These are phyloP conservation scores for Pocillopora grandis DNA, from an alignment of 92 coral and sea anemone genomes.

Conservation along the genomic window DNA sequence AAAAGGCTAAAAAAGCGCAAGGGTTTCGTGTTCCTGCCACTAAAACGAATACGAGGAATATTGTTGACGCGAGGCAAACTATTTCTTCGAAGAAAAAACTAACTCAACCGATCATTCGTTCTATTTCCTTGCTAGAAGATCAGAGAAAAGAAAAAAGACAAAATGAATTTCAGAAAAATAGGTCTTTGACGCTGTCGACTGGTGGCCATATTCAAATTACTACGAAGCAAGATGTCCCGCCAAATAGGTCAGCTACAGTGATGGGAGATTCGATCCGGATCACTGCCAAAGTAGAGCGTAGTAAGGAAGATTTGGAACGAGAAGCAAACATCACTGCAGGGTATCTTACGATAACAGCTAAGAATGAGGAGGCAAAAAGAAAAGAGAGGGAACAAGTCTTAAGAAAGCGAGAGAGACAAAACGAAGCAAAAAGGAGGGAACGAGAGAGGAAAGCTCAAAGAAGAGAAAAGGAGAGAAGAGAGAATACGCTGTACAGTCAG, in stretches of 20 bases:
- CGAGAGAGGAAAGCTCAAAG: slow-evolving; percentile 16
- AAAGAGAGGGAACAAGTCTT: slow-evolving; percentile 13
- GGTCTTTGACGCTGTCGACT: slow-evolving; percentile 58
- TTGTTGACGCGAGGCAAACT: slow-evolving; percentile 73
- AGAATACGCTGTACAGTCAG: slow-evolving; percentile 1
- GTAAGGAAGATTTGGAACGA: slow-evolving; percentile 44
- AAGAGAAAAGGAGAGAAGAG: slow-evolving; percentile 8
- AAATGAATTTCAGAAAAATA: slow-evolving; percentile 44
- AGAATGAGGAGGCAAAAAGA: slow-evolving; percentile 38
- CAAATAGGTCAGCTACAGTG: slow-evolving; percentile 57
- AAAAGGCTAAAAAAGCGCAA: slow-evolving; percentile 16
- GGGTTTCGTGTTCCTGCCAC: slow-evolving; percentile 21
- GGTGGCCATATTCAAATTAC: slow-evolving; percentile 62
- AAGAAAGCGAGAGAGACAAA: slow-evolving; percentile 17
- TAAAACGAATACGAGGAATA: slow-evolving; percentile 3
- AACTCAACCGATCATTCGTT: slow-evolving; percentile 31
- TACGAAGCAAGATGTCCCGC: slow-evolving; percentile 54
- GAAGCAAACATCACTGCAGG: slow-evolving; percentile 63
- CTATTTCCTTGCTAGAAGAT: slow-evolving; percentile 53
- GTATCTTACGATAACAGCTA: slow-evolving; percentile 65
- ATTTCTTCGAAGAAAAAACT: slow-evolving; percentile 43
- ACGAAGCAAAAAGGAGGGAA: slow-evolving; percentile 19
- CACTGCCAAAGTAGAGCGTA: slow-evolving; percentile 59
- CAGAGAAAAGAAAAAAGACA: slow-evolving; percentile 55
- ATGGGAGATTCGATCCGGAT: slow-evolving; percentile 59